Conservation (phyloP, 2,113 vertebrate species). For the Trachemys scripta region DNA sequence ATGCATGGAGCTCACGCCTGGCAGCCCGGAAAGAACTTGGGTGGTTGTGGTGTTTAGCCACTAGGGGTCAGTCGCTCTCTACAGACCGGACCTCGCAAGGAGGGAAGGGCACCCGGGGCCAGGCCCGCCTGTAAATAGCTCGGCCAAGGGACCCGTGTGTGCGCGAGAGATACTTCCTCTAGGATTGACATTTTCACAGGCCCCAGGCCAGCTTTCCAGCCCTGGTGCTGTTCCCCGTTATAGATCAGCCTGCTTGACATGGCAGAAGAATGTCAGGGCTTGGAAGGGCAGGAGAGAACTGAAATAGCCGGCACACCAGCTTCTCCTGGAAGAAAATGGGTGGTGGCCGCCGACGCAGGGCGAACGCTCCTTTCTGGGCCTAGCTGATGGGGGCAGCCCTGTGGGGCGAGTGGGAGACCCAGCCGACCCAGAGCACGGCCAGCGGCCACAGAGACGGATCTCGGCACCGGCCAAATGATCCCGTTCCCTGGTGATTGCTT, state of each 20-base stretch:
- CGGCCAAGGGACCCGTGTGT: conserved; percentile 14
- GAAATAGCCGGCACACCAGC: background rate
- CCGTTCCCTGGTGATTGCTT: background rate
- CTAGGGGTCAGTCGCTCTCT: conserved; percentile 74
- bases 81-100: background rate
- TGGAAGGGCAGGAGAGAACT: background rate
- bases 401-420: background rate
- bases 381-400: background rate
- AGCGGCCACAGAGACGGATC: background rate
- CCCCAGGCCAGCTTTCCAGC: conserved; percentile 12
- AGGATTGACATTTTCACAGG: background rate
- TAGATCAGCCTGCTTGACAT: background rate
- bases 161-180: conserved; percentile 52
- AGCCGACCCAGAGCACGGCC: background rate
- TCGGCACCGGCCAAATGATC: fast-evolving
- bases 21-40: background rate
- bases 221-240: conserved; percentile 11
- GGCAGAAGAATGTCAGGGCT: background rate
- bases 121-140: background rate
- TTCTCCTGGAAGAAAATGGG: background rate
- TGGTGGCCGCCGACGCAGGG: background rate
- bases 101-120: background rate
- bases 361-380: background rate
- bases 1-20: too few species aligned
- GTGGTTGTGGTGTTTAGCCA: background rate